Evolutionary conservation across 2,113 vertebrate genomes (phyloP).

Genomic region (Carassius gibelio): DNA sequence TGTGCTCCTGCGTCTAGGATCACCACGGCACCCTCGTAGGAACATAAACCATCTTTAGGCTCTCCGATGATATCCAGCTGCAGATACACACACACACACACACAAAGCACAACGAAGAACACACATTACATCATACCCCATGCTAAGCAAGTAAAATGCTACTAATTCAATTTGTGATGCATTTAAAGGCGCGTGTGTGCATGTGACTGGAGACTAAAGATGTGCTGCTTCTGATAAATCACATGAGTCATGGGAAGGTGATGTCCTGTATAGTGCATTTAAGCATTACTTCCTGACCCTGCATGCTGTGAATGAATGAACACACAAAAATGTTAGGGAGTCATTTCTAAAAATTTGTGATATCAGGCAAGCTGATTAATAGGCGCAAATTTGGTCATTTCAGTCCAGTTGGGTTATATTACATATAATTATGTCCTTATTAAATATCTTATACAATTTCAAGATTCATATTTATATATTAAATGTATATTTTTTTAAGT

Average conservation of each 20-base stretch:
- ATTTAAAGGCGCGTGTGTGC: slow-evolving; percentile 4
- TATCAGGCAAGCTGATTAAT: not conserved
- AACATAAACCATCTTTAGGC: slow-evolving; percentile 83
- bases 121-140: not conserved
- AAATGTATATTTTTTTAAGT: too few relatives aligned
- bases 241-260: not conserved
- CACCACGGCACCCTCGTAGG: slow-evolving; percentile 89
- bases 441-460: not conserved
- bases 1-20: slow-evolving; percentile 97
- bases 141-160: slow-evolving; percentile 17
- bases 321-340: not conserved
- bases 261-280: not conserved
- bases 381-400: not conserved
- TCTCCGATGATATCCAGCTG: slow-evolving; percentile 86
- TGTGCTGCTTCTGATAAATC: slow-evolving; percentile 33
- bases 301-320: not conserved
- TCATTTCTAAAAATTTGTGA: not conserved
- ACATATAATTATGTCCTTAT: not conserved
- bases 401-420: not conserved
- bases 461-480: too few relatives aligned
- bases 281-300: not conserved
- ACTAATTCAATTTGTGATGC: slow-evolving; percentile 25
- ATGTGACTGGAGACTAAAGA: slow-evolving; percentile 13
- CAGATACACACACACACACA: slow-evolving; percentile 8
- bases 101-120: not conserved